Evolutionary conservation across 1,140 invertebrate genomes (phyloP).

Genomic region (Drosophila miranda): DNA sequence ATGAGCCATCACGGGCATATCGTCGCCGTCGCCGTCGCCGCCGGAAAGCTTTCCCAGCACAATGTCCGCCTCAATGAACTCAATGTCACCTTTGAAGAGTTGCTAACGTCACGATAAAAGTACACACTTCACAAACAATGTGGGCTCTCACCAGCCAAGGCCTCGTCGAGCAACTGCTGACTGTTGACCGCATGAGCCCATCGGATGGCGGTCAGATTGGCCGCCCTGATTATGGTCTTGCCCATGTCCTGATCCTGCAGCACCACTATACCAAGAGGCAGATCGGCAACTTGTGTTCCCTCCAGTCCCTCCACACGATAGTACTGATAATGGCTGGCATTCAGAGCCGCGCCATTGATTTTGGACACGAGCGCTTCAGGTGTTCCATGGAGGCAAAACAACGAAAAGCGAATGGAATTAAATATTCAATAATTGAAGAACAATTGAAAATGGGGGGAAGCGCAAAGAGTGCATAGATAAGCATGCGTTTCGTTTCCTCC

Average conservation of each 20-base stretch:
- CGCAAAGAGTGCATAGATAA: conserved; percentile 45
- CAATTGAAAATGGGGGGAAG: conserved; percentile 18
- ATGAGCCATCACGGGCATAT: conserved; percentile 93
- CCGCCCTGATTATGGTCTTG: conserved; percentile 25
- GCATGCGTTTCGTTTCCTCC: conserved; percentile 22
- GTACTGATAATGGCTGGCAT: conserved; percentile 53
- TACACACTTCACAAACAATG: background rate
- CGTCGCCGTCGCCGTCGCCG: conserved; percentile 83
- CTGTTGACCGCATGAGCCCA: conserved; percentile 94
- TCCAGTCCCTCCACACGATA: conserved; percentile 17
- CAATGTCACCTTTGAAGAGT: conserved; percentile 78
- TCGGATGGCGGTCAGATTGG: conserved; percentile 88
- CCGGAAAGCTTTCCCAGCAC: conserved; percentile 85
- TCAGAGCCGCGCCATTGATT: conserved; percentile 58
- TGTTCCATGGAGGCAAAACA: conserved; percentile 16
- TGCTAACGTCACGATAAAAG: background rate
- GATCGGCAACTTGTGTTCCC: conserved; percentile 6
- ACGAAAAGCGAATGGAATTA: conserved; percentile 20
- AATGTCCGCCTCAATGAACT: conserved; percentile 95
- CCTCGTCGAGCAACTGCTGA: conserved; percentile 84
- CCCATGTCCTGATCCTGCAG: conserved; percentile 38
- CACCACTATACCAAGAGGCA: conserved; percentile 13
- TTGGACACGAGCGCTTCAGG: conserved; percentile 42
- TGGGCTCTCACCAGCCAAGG: conserved; percentile 83
- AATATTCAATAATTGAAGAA: conserved; percentile 38